Evolutionary conservation across 2,113 vertebrate genomes (phyloP), one percentile per base, ranked within the genome.

Genomic region (Xenopus laevis): DNA sequence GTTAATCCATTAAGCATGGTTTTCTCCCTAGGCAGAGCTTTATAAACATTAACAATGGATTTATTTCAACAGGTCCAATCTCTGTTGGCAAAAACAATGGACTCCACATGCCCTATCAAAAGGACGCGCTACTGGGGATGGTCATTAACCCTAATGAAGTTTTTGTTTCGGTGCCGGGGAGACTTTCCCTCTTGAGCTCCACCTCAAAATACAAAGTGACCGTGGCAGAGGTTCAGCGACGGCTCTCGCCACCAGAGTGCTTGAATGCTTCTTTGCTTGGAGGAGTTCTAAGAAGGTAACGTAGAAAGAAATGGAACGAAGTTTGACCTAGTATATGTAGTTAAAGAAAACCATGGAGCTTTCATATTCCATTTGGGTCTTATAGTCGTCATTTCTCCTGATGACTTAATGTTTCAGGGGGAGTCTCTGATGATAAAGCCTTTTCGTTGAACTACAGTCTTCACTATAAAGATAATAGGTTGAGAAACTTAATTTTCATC

Each of bases 141-240:
- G 95, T 98, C 59, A 95, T 97, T 65, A 99, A 99, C 80, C 97
- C 96, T 79, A 95, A 93, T 0, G 97, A 99, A 82, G 96, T 99
- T 0, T 99, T 99, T 81, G 98, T 96, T 82, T 99, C 97, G 0
- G 97, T 99, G 4, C 97, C 97, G 0, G 96, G 97, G 2, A 86
- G 97, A 0, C 89, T 99, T 0, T 99, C 97, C 10, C 88, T 99
- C 74, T 91, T 99, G 60, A 99, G 97, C 85, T 99, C 97, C 84
- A 99, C 97, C 0, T 99, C 97, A 1, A 99, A 99, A 79, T 99
- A 99, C 85, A 99, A 99, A 85, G 97, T 99, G 78, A 99, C 97
- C 0, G 97, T 99, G 70, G 96, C 96, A 0, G 97, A 99, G 82
- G 97, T 99, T 62, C 97, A 99, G 87, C 87, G 97, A 47, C 87